Base-by-base conservation (phyloP, 2,888 invertebrate species). In the Altica lythri region DNA sequence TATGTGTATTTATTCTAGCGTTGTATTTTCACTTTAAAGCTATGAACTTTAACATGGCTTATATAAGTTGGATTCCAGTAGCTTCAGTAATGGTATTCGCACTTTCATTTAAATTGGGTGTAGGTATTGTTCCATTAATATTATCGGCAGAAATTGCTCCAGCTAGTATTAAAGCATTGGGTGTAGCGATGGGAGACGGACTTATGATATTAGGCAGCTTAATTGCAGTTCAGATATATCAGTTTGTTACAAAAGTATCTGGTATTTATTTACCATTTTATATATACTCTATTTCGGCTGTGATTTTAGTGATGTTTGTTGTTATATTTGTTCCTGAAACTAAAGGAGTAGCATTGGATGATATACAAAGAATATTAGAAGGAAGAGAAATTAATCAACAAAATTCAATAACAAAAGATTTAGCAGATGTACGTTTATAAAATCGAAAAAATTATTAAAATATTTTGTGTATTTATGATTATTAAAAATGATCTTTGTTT, bases 91-190 rank as follows among this genome's bases (percentile, higher is more conserved):
- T 75, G 69, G 49, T 69, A 3, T 75, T 72, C 53, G 73, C 72
- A 1, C 58, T 67, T 2, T 63, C 66, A 2, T 74, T 72, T 37
- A 73, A 73, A 56, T 63, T 71, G 5, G 75, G 75, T 1, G 56
- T 75, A 12, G 75, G 75, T 0, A 68, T 73, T 32, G 70, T 75
- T 4, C 75, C 75, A 0, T 70, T 74, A 18, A 71, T 75, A 6
- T 62, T 74, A 37, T 73, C 72, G 4, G 74, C 72, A 0, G 75
- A 75, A 60, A 48, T 75, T 9, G 74, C 74, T 47, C 72, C 75
- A 0, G 68, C 71, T 2, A 70, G 66, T 30, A 69, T 75, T 3
- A 75, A 74, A 65, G 74, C 75, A 1, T 67, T 71, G 32, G 68
- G 69, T 4, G 65, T 70, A 65, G 67, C 13, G 4, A 13, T 32